phyloP scores from a whole-genome alignment of 2,888 invertebrate genomes.

The Kuschelorhynchus macadamiae region DNA sequence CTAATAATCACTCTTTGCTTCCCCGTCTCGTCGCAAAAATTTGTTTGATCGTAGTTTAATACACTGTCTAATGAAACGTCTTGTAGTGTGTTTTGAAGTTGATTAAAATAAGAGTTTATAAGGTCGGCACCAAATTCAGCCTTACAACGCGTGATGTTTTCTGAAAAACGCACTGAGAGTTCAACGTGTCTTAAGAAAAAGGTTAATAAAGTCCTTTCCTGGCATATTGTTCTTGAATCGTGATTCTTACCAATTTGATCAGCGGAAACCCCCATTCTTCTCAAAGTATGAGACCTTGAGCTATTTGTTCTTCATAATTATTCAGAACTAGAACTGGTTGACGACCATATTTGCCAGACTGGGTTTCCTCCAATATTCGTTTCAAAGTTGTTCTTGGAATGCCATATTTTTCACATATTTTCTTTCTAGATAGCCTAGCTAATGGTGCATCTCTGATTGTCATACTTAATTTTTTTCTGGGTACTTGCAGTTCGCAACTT shows the following conservation, averaged over 20 bases:
- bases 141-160: slow-evolving; percentile 19
- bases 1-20: too few relatives aligned
- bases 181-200: slow-evolving; percentile 16
- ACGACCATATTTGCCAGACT: slow-evolving; percentile 10
- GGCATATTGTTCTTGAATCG: slow-evolving; percentile 23
- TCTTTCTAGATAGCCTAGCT: too few relatives aligned
- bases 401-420: too few relatives aligned
- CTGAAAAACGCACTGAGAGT: slow-evolving; percentile 18
- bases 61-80: too few relatives aligned
- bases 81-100: too few relatives aligned
- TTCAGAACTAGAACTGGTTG: slow-evolving; percentile 9
- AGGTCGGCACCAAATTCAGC: slow-evolving; percentile 7
- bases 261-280: slow-evolving; percentile 11
- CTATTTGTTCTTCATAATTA: slow-evolving; percentile 9
- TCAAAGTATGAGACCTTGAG: slow-evolving; percentile 6
- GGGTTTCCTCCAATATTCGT: not conserved
- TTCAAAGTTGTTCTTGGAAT: too few relatives aligned
- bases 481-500: too few relatives aligned
- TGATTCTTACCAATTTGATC: slow-evolving; percentile 11
- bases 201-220: slow-evolving; percentile 9
- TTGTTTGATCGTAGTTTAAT: too few relatives aligned
- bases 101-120: slow-evolving; percentile 1
- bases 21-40: too few relatives aligned
- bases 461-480: too few relatives aligned
- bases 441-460: too few relatives aligned